A percentile compares a stretch with the other conserved stretches of the same genome.
These are phyloP conservation scores for Hetaerina americana DNA, from an alignment of 1,140 invertebrate species.

Conservation along the genomic window DNA sequence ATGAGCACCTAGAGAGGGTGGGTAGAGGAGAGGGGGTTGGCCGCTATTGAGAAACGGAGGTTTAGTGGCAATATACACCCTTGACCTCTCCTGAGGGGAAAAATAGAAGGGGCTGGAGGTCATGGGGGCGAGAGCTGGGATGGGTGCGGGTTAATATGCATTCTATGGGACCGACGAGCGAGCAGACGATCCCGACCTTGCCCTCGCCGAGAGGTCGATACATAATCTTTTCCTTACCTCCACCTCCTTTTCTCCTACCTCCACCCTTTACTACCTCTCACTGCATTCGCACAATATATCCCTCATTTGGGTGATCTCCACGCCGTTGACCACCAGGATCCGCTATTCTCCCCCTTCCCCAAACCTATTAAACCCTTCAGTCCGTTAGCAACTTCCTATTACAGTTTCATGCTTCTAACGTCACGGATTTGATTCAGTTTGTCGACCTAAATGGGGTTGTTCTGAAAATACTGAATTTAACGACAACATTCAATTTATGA, in stretches of 20 bases:
- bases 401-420: too few species aligned
- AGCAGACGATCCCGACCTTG: background rate
- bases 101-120: background rate
- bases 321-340: background rate
- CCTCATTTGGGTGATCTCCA: background rate
- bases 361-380: too few species aligned
- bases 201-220: background rate
- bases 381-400: too few species aligned
- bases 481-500: too few species aligned
- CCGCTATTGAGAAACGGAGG: too few species aligned
- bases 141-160: background rate
- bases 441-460: too few species aligned
- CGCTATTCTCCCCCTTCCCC: too few species aligned
- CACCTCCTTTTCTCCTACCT: background rate
- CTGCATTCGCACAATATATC: too few species aligned
- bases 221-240: background rate
- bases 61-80: background rate
- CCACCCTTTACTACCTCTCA: too few species aligned
- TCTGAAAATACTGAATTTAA: too few species aligned
- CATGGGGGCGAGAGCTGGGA: background rate
- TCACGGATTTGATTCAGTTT: too few species aligned
- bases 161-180: background rate
- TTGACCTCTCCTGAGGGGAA: too few species aligned
- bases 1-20: background rate
- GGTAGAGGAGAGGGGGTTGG: background rate